These are phyloP conservation scores for Psittacula echo DNA, from an alignment of 2,797 vertebrate species.

Conservation along the genomic window DNA sequence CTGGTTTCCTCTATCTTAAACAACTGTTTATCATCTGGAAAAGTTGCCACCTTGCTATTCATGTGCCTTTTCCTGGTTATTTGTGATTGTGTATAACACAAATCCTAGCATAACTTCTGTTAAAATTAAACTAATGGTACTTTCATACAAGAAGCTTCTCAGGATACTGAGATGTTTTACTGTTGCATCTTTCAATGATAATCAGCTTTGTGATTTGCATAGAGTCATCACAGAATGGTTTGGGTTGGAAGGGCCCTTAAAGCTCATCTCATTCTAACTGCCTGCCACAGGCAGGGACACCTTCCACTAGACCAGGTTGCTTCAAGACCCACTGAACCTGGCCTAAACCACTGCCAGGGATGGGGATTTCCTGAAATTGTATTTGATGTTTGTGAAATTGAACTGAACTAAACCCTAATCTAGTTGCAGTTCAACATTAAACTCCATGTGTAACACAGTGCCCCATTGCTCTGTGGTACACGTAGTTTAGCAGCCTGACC, in stretches of 20 bases:
- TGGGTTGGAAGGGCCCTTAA: neutral
- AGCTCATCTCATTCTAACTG: neutral
- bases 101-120: neutral
- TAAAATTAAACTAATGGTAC: neutral
- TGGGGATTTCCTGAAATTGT: neutral
- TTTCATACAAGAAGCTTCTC: neutral
- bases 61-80: neutral
- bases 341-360: neutral
- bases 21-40: neutral
- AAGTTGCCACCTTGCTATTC: neutral
- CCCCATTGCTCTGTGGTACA: neutral
- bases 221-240: neutral
- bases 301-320: neutral
- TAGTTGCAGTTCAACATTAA: neutral
- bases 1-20: neutral
- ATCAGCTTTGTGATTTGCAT: neutral
- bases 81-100: neutral
- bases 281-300: neutral
- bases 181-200: neutral
- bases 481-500: neutral
- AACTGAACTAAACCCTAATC: neutral
- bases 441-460: rapidly evolving
- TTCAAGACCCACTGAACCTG: neutral
- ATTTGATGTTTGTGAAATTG: neutral
- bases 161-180: neutral